These are phyloP conservation scores for Orthosia gracilis DNA, from an alignment of 2,888 invertebrate genomes.

Conservation along the genomic window DNA sequence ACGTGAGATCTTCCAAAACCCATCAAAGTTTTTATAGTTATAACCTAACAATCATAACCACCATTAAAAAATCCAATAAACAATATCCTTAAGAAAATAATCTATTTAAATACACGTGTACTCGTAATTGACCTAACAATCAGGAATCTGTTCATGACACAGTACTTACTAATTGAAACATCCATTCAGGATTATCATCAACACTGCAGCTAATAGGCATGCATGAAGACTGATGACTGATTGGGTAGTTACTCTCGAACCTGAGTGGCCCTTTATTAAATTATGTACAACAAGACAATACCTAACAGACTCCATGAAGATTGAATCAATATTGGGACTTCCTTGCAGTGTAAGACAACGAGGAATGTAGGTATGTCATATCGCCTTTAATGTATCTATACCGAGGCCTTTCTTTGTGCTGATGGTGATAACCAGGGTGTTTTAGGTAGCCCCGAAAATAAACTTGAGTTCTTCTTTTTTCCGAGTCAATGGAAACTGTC, in stretches of 20 bases:
- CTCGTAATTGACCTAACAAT: not conserved
- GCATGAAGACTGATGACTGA: slow-evolving; percentile 13
- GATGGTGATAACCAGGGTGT: too few species aligned
- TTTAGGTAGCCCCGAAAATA: too few species aligned
- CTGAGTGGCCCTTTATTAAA: slow-evolving; percentile 17
- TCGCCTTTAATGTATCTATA: too few species aligned
- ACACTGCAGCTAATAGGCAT: slow-evolving; percentile 12
- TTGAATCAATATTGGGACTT: slow-evolving; percentile 12
- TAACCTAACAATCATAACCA: too few species aligned
- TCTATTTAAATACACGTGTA: not conserved
- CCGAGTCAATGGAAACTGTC: too few species aligned
- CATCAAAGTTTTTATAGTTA: too few species aligned
- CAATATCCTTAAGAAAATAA: too few species aligned
- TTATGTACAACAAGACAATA: slow-evolving; percentile 14
- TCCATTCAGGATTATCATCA: not conserved
- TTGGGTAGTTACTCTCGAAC: slow-evolving; percentile 17
- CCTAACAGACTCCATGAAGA: not conserved
- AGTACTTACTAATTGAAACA: not conserved
- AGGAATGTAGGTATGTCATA: not conserved
- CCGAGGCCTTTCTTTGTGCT: too few species aligned
- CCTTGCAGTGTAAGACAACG: not conserved
- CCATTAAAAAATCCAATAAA: too few species aligned
- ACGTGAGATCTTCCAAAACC: too few species aligned
- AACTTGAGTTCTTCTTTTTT: too few species aligned
- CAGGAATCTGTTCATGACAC: not conserved